Evolutionary conservation across 2,888 invertebrate species (phyloP).

Genomic region (Drosophila ezoana): DNA sequence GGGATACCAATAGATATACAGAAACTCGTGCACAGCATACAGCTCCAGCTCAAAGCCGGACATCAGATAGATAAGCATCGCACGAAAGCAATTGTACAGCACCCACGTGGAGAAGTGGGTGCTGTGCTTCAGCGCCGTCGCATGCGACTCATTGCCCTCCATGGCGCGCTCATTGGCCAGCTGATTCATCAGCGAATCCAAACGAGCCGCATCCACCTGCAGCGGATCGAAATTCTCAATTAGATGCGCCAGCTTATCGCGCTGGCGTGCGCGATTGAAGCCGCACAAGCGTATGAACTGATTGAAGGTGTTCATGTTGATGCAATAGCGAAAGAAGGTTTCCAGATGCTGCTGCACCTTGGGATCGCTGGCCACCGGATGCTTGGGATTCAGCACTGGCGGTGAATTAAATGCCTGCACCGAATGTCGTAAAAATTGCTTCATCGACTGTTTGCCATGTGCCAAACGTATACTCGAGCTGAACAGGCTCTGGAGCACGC

Average conservation of each 20-base stretch:
- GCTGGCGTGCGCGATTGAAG: constrained; percentile 97
- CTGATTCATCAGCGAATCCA: constrained; percentile 93
- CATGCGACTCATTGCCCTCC: constrained; percentile 91
- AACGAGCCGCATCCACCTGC: constrained; percentile 95
- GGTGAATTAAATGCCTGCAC: constrained; percentile 95
- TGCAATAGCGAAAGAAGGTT: constrained; percentile 93
- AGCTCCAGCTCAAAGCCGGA: constrained; percentile 98
- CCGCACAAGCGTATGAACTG: constrained; percentile 95
- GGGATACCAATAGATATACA: constrained; percentile 98
- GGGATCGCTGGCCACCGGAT: constrained; percentile 85
- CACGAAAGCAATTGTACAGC: constrained; percentile 95
- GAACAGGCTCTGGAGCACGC: constrained; percentile 94
- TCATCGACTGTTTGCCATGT: constrained; percentile 86
- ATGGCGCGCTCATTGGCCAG: constrained; percentile 88
- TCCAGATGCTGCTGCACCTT: constrained; percentile 94
- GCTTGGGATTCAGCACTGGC: constrained; percentile 92
- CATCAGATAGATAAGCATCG: constrained; percentile 97
- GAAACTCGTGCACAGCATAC: constrained; percentile 97
- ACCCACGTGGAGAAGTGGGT: constrained; percentile 91
- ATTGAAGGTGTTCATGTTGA: constrained; percentile 91
- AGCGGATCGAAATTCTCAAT: constrained; percentile 93
- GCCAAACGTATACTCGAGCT: constrained; percentile 84
- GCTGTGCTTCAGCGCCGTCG: constrained; percentile 87
- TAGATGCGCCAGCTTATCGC: constrained; percentile 95
- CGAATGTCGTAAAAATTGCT: constrained; percentile 94